Conservation (phyloP, 2,888 invertebrate species). For the Cosmorhoe ocellata region DNA sequence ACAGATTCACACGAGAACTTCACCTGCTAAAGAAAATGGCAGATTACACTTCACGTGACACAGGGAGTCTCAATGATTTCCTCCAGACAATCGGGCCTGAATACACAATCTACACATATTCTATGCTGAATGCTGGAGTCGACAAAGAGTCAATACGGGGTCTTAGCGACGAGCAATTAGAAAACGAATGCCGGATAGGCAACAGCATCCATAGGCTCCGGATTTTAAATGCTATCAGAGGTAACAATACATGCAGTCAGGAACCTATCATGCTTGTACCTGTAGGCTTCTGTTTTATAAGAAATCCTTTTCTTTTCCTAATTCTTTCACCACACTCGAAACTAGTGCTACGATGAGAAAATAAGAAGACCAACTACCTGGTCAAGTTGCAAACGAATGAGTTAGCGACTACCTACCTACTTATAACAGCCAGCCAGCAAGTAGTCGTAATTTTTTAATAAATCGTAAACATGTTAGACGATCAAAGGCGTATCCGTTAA, state of each 20-base stretch:
- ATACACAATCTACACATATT: slow-evolving; percentile 97
- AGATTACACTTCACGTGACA: slow-evolving; percentile 97
- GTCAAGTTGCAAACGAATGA: no score
- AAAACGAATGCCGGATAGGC: slow-evolving; percentile 93
- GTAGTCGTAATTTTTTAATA: no score
- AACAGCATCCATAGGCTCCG: slow-evolving; percentile 97
- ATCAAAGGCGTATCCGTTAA: slow-evolving; percentile 32
- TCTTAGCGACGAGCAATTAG: slow-evolving; percentile 95
- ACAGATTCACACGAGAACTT: slow-evolving; percentile 94
- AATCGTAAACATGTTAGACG: slow-evolving; percentile 19
- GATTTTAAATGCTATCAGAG: slow-evolving; percentile 93
- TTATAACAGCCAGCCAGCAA: no score
- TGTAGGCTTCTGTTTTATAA: no score
- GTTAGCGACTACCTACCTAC: no score
- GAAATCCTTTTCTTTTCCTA: no score
- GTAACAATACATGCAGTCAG: slow-evolving; percentile 50
- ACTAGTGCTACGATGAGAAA: no score
- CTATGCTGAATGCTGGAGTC: slow-evolving; percentile 97
- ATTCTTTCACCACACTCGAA: no score
- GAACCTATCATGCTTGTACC: no score
- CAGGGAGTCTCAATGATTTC: slow-evolving; percentile 94
- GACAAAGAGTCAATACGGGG: slow-evolving; percentile 93
- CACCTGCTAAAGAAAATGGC: slow-evolving; percentile 97
- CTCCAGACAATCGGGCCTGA: slow-evolving; percentile 92
- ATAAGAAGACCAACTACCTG: no score